These are phyloP conservation scores for Ferdinandea cuprea DNA, from an alignment of 2,888 invertebrate genomes.

Conservation along the genomic window DNA sequence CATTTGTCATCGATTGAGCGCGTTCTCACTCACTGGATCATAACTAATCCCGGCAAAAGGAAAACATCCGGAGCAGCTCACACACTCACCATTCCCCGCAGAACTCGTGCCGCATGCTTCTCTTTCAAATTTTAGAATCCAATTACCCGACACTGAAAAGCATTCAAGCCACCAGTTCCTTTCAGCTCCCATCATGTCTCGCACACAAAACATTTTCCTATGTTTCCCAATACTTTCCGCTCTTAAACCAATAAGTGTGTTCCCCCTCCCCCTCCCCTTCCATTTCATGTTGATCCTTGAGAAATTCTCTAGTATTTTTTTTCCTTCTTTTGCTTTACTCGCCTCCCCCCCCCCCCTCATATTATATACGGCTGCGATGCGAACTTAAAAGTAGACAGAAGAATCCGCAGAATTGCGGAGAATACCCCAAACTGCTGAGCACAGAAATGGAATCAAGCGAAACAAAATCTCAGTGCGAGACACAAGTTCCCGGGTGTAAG, in stretches of 20 bases:
- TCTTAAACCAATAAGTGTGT: slow-evolving; percentile 72
- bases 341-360: not conserved
- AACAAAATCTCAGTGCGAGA: slow-evolving; percentile 53
- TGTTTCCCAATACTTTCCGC: slow-evolving; percentile 70
- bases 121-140: slow-evolving; percentile 70
- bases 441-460: slow-evolving; percentile 27
- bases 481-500: slow-evolving; percentile 63
- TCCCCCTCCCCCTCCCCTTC: too few species aligned
- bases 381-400: slow-evolving; percentile 5
- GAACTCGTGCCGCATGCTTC: slow-evolving; percentile 51
- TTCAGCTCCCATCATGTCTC: not conserved
- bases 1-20: slow-evolving; percentile 59
- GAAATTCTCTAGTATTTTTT: slow-evolving; percentile 24
- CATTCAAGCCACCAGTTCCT: slow-evolving; percentile 52
- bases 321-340: slow-evolving; percentile 34
- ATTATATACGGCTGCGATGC: slow-evolving; percentile 18
- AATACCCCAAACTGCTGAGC: slow-evolving; percentile 8
- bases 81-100: slow-evolving; percentile 22
- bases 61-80: slow-evolving; percentile 53
- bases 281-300: slow-evolving; percentile 54
- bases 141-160: slow-evolving; percentile 64
- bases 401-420: slow-evolving; percentile 13
- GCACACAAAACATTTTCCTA: slow-evolving; percentile 53
- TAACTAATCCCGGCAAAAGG: slow-evolving; percentile 60
- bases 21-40: slow-evolving; percentile 61